phyloP scores from a whole-genome alignment of 2,888 invertebrate species.

The Spisula subtruncata region DNA sequence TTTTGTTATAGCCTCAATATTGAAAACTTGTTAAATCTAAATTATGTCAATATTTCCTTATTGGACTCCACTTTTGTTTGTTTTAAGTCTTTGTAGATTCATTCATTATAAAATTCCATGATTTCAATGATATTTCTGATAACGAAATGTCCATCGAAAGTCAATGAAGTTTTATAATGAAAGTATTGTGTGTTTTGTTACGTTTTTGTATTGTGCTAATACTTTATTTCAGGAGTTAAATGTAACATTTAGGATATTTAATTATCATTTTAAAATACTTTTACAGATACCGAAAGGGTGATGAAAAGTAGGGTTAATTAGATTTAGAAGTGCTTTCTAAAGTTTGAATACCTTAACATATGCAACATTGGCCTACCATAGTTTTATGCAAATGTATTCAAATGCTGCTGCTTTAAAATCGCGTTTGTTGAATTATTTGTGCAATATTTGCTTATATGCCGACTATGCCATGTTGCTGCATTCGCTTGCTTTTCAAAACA shows the following conservation, averaged over 20 bases:
- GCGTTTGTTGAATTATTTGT: background rate
- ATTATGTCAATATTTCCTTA: background rate
- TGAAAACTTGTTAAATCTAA: too few relatives aligned
- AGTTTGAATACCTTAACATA: background rate
- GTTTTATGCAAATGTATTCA: background rate
- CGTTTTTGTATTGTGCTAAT: too few relatives aligned
- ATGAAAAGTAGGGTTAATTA: background rate
- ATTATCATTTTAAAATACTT: background rate
- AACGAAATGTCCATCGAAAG: too few relatives aligned
- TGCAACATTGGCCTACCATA: background rate
- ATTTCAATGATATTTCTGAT: background rate
- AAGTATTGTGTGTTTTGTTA: too few relatives aligned
- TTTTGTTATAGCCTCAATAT: too few relatives aligned
- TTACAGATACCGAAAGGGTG: constrained; percentile 1
- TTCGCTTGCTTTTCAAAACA: background rate
- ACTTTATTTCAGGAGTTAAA: too few relatives aligned
- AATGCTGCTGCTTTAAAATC: background rate
- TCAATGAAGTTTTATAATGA: too few relatives aligned
- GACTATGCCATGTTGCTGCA: background rate
- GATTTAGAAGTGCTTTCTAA: background rate
- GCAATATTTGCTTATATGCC: background rate
- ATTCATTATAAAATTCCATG: constrained; percentile 18
- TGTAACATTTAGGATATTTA: too few relatives aligned
- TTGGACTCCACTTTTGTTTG: background rate
- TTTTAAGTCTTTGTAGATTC: background rate